phyloP scores from a whole-genome alignment of 2,888 invertebrate genomes.

The Myopa tessellatipennis region DNA sequence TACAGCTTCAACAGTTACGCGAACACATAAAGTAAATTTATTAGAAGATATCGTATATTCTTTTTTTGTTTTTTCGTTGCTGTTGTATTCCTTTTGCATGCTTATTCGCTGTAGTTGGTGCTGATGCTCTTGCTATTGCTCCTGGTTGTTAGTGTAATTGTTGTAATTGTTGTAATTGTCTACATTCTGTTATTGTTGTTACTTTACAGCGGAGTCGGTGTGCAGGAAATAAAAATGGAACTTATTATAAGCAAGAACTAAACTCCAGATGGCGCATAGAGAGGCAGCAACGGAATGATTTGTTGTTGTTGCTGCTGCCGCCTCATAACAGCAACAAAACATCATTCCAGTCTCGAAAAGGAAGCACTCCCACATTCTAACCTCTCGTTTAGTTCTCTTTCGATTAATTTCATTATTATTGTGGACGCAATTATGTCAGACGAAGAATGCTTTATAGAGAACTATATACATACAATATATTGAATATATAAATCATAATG shows the following conservation, averaged over 20 bases:
- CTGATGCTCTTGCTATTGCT: slow-evolving; percentile 28
- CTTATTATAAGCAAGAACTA: slow-evolving; percentile 54
- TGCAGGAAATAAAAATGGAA: slow-evolving; percentile 39
- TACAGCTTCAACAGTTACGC: slow-evolving; percentile 44
- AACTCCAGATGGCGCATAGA: slow-evolving; percentile 66
- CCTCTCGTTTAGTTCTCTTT: too few relatives aligned
- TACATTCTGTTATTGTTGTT: neutral
- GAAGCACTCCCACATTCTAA: too few relatives aligned
- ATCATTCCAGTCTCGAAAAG: too few relatives aligned
- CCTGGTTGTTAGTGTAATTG: slow-evolving; percentile 40
- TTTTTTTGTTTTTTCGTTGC: slow-evolving; percentile 45
- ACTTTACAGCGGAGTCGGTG: slow-evolving; percentile 11
- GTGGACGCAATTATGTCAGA: too few relatives aligned
- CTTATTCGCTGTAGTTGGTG: slow-evolving; percentile 62
- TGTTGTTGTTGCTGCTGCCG: slow-evolving; percentile 21
- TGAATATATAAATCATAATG: too few relatives aligned
- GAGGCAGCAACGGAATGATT: slow-evolving; percentile 51
- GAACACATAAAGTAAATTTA: slow-evolving; percentile 68
- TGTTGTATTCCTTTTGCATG: slow-evolving; percentile 61
- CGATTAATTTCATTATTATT: too few relatives aligned
- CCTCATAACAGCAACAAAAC: too few relatives aligned
- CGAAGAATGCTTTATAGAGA: too few relatives aligned
- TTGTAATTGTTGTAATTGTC: slow-evolving; percentile 51
- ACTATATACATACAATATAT: too few relatives aligned
- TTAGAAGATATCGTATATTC: slow-evolving; percentile 61